Conservation (phyloP, 1,140 invertebrate species). For the Macrobrachium rosenbergii region DNA sequence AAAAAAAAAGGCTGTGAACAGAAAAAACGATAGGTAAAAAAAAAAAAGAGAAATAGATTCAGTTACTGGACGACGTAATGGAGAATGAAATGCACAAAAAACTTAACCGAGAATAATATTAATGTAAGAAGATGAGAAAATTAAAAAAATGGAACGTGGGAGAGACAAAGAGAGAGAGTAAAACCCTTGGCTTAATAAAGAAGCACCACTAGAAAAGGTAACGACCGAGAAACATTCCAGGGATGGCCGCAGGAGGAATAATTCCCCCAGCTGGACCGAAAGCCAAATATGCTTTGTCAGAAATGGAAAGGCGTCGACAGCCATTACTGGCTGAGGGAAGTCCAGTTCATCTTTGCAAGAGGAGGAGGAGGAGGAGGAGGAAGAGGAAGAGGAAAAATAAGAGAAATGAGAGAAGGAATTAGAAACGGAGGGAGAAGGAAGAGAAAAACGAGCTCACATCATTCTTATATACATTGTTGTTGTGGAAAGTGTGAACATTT, state of each 20-base stretch:
- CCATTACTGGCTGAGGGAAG: too few species aligned
- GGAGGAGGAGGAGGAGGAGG: background rate
- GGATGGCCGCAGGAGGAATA: too few species aligned
- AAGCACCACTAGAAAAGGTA: background rate
- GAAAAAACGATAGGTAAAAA: background rate
- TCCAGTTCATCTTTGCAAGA: background rate
- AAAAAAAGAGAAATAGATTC: background rate
- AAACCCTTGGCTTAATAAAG: background rate
- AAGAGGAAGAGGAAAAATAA: background rate
- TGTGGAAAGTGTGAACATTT: too few species aligned
- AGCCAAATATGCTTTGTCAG: too few species aligned
- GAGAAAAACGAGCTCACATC: background rate
- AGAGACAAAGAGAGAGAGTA: background rate
- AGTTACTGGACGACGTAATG: background rate
- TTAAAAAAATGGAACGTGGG: background rate
- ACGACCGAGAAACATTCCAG: background rate
- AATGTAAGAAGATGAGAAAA: background rate
- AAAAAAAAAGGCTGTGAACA: background rate
- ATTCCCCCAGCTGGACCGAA: too few species aligned
- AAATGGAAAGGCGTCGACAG: too few species aligned
- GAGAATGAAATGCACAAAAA: background rate
- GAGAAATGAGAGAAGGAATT: background rate
- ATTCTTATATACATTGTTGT: too few species aligned
- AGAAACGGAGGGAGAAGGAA: background rate
- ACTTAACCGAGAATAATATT: background rate